phyloP scores from a whole-genome alignment of 2,888 invertebrate genomes.

The Meandrusa payeni region DNA sequence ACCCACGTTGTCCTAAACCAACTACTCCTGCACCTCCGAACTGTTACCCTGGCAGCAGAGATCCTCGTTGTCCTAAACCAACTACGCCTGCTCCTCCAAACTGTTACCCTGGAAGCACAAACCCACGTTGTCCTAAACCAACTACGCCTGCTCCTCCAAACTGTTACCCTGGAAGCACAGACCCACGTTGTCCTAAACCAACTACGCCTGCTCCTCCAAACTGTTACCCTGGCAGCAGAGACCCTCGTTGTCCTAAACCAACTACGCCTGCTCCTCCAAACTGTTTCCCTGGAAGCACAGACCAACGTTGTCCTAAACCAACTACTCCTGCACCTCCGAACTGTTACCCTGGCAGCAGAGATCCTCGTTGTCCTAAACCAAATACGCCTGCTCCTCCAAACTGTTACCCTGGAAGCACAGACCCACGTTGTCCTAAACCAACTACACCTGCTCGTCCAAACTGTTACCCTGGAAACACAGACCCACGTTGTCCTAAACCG shows the following conservation, averaged over 20 bases:
- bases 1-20: conserved; percentile 35
- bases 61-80: conserved; percentile 37
- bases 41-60: conserved; percentile 31
- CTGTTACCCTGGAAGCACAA: conserved; percentile 34
- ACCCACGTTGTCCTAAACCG: no score
- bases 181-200: conserved; percentile 36
- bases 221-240: conserved; percentile 35
- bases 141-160: conserved; percentile 35
- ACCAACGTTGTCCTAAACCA: conserved; percentile 35
- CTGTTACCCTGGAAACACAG: no score
- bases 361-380: conserved; percentile 37
- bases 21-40: conserved; percentile 33
- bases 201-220: conserved; percentile 31
- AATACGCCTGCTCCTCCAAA: no score
- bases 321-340: conserved; percentile 33
- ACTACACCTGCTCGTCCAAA: no score
- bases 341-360: conserved; percentile 31
- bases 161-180: no score
- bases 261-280: conserved; percentile 35
- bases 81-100: conserved; percentile 36
- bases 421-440: no score
- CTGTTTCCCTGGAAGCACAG: conserved; percentile 37
- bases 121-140: conserved; percentile 45
- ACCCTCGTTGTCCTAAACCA: conserved; percentile 37
- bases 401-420: no score